Conservation (phyloP, 2,113 vertebrate genomes). For the Austrofundulus limnaeus region DNA sequence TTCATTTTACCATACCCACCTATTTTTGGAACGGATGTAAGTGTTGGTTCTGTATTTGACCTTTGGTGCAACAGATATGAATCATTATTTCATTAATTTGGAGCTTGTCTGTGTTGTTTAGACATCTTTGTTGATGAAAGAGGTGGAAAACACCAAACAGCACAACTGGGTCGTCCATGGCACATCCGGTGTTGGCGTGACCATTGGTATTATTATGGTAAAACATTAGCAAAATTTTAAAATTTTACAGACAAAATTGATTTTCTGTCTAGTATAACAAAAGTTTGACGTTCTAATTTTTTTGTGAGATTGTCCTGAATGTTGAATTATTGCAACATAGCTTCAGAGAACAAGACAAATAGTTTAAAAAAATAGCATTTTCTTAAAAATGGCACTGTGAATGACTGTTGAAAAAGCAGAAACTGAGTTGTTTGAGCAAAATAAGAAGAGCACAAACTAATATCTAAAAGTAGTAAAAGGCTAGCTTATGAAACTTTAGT, state of each 20-base stretch:
- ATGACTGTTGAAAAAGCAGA: too few relatives aligned
- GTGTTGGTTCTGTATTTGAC: conserved; percentile 18
- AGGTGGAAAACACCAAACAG: conserved; percentile 58
- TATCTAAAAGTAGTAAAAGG: not conserved
- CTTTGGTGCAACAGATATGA: not conserved
- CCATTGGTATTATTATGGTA: conserved; percentile 72
- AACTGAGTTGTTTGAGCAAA: too few relatives aligned
- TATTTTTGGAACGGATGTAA: conserved; percentile 71
- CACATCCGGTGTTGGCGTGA: conserved; percentile 59
- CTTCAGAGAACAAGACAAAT: too few relatives aligned
- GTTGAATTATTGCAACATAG: not conserved
- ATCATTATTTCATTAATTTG: not conserved
- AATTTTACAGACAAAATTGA: too few relatives aligned
- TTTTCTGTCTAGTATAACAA: too few relatives aligned
- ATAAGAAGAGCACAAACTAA: not conserved
- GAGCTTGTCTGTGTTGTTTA: conserved; percentile 24
- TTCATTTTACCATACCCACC: conserved; percentile 66
- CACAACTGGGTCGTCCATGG: conserved; percentile 68
- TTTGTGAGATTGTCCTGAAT: not conserved
- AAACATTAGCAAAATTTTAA: not conserved
- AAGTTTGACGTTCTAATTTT: too few relatives aligned
- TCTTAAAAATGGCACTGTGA: too few relatives aligned
- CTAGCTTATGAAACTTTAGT: not conserved
- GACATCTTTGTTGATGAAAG: conserved; percentile 64
- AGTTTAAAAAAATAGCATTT: too few relatives aligned